phyloP scores from a whole-genome alignment of 1,140 invertebrate species.

The Hycleus cichorii region DNA sequence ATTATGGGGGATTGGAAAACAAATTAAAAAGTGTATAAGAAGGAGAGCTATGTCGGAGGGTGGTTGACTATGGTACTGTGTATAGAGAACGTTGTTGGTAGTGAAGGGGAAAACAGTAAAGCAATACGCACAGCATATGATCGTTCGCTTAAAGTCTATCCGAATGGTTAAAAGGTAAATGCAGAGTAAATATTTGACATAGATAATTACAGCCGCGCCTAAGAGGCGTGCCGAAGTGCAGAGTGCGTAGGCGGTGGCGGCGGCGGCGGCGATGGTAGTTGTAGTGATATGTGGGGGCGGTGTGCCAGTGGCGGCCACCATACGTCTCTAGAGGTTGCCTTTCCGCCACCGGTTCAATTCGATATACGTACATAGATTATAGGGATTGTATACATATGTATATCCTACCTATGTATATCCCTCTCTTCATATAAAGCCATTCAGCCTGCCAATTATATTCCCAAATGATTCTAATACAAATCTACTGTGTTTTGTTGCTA shows the following conservation, averaged over 20 bases:
- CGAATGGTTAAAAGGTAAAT: slow-evolving; percentile 41
- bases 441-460: slow-evolving; percentile 13
- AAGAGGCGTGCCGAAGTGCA: slow-evolving; percentile 27
- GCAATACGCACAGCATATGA: slow-evolving; percentile 4
- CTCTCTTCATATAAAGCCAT: slow-evolving; percentile 4
- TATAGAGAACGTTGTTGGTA: too few species aligned
- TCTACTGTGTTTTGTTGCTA: neutral
- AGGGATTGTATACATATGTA: neutral
- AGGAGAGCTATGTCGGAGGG: neutral
- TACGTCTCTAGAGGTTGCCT: slow-evolving; percentile 17
- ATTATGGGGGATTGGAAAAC: neutral
- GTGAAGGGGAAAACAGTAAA: neutral
- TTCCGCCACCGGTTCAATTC: slow-evolving; percentile 8
- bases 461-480: slow-evolving; percentile 2
- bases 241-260: slow-evolving; percentile 6
- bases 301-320: too few species aligned
- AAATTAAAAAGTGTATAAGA: slow-evolving; percentile 11
- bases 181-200: slow-evolving; percentile 38
- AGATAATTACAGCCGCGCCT: slow-evolving; percentile 40
- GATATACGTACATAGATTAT: slow-evolving; percentile 4
- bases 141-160: slow-evolving; percentile 26
- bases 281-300: too few species aligned
- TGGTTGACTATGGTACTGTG: too few species aligned
- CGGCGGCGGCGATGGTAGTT: slow-evolving; percentile 5
- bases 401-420: neutral